Percentiles rank a stretch among this genome's conserved stretches.
Evolutionary conservation across 2,113 vertebrate species (phyloP).

Genomic region (Chloropsis hardwickii): DNA sequence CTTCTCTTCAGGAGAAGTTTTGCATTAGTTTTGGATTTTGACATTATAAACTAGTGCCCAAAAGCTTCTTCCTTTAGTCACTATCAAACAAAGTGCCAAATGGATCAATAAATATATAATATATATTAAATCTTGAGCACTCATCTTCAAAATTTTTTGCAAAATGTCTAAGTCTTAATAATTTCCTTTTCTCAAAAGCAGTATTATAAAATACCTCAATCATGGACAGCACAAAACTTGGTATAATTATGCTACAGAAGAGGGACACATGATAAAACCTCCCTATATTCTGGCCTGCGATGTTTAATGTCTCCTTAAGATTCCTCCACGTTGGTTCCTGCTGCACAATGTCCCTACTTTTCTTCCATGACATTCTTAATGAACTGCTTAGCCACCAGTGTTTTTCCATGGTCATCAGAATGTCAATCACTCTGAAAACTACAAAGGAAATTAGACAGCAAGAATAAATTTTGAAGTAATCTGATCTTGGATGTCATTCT

Average conservation of each 20-base stretch:
- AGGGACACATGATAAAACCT: background rate
- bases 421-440: background rate
- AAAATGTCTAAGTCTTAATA: background rate
- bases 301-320: background rate
- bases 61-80: background rate
- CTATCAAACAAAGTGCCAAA: background rate
- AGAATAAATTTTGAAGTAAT: background rate
- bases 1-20: background rate
- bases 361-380: background rate
- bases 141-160: background rate
- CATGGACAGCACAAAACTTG: background rate
- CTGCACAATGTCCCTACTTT: background rate
- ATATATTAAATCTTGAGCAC: background rate
- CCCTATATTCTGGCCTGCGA: background rate
- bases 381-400: background rate
- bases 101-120: background rate
- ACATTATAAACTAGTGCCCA: background rate
- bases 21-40: background rate
- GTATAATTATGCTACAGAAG: background rate
- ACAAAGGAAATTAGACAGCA: background rate
- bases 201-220: background rate
- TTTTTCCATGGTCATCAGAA: background rate
- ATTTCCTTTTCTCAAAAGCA: background rate
- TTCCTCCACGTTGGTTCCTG: background rate
- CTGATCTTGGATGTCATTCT: background rate